Percentiles rank a stretch among this genome's conserved stretches.
Evolutionary conservation across 2,113 vertebrate genomes (phyloP).

Genomic region (Cathartes aura): DNA sequence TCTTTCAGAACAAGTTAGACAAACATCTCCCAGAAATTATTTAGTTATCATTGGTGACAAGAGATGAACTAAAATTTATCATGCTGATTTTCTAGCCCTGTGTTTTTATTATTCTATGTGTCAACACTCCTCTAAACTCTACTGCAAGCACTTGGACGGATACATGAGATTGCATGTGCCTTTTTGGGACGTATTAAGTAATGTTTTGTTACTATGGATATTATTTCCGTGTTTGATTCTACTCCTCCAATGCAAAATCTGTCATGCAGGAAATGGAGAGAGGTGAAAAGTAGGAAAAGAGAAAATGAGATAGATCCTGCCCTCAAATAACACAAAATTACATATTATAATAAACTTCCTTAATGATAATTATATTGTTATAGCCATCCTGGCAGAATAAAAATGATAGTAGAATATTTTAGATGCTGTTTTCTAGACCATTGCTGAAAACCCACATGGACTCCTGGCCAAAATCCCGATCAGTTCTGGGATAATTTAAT

Average conservation of each 20-base stretch:
- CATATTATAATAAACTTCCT: not conserved
- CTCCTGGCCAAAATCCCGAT: not conserved
- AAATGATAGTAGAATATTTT: not conserved
- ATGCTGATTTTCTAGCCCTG: not conserved
- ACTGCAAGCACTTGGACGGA: not conserved
- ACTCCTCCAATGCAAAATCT: not conserved
- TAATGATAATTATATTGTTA: not conserved
- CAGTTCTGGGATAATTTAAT: not conserved
- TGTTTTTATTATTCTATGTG: not conserved
- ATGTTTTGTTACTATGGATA: not conserved
- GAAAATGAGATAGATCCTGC: not conserved
- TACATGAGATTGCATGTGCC: accelerated
- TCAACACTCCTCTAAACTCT: not conserved
- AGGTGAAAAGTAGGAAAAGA: not conserved
- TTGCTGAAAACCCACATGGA: not conserved
- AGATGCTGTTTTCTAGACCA: not conserved
- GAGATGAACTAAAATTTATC: not conserved
- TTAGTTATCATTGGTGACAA: not conserved
- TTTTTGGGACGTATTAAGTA: not conserved
- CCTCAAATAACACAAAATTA: not conserved
- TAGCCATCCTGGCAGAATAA: not conserved
- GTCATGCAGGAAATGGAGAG: not conserved
- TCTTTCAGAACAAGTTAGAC: not conserved
- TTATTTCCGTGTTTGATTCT: not conserved
- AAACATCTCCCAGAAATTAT: not conserved